A percentile compares a stretch with the other conserved stretches of the same genome.
These are phyloP conservation scores for Pionites leucogaster DNA, from an alignment of 2,113 vertebrate species.

Conservation along the genomic window DNA sequence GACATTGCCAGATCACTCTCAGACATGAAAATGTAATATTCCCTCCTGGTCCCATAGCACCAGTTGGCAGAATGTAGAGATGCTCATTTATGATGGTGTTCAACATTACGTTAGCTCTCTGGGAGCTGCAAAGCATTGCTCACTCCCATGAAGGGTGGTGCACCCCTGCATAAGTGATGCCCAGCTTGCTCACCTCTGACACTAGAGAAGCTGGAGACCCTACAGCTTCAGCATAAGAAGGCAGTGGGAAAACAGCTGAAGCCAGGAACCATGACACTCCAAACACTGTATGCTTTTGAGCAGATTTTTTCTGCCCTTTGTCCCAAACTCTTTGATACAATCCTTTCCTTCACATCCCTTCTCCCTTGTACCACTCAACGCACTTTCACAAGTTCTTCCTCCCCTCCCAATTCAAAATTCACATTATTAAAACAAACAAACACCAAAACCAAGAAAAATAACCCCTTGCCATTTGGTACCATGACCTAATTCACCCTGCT, in stretches of 20 bases:
- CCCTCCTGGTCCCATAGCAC: not conserved
- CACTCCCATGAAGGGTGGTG: accelerated
- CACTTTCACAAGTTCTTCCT: not conserved
- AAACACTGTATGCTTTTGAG: not conserved
- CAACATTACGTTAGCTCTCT: not conserved
- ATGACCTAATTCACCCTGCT: not conserved
- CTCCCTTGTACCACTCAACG: not conserved
- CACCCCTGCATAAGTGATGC: accelerated
- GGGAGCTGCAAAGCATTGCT: accelerated
- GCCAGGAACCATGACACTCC: not conserved
- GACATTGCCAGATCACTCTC: not conserved
- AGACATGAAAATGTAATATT: not conserved
- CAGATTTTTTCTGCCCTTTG: not conserved
- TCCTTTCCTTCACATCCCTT: not conserved
- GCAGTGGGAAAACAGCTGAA: not conserved
- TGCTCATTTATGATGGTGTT: not conserved
- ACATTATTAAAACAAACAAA: not conserved
- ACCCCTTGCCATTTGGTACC: not conserved
- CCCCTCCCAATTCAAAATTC: not conserved
- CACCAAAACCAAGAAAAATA: not conserved
- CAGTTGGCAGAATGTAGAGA: not conserved
- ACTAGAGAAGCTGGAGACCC: not conserved
- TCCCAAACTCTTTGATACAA: not conserved
- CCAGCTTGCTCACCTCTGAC: not conserved
- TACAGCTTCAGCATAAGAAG: not conserved